Base-by-base conservation (phyloP, 2,797 vertebrate genomes). In the Gorsachius magnificus region DNA sequence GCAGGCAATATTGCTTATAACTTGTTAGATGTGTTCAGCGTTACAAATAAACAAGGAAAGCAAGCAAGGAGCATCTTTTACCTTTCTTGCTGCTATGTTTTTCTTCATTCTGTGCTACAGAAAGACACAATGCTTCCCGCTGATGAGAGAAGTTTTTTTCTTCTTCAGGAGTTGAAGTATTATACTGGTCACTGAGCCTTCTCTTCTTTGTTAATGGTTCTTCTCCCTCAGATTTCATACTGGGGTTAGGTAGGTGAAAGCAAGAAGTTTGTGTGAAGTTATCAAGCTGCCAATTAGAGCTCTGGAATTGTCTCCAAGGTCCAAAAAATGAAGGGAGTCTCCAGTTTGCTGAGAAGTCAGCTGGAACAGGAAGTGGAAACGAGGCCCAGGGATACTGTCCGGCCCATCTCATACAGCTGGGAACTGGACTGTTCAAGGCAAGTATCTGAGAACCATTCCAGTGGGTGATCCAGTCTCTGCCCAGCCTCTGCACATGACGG, bases 171-270 rank as follows among this genome's bases (percentile, higher is more conserved):
- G 53, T 0, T 89, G 71, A 81, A 84, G 50, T 17, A 76, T 66
- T 94, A 29, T 95, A 96, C 94, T 98, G 98, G 31, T 75, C 80
- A 56, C 97, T 94, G 71, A 95, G 96, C 94, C 97, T 99, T 91
- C 98, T 98, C 81, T 98, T 98, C 96, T 99, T 99, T 58, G 93
- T 93, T 24, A 98, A 94, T 35, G 98, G 99, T 53, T 98, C 98
- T 89, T 96, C 97, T 85, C 96, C 97, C 82, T 98, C 97, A 69
- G 91, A 95, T 92, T 97, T 97, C 98, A 99, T 99, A 82, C 95
- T 96, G 91, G 95, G 92, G 79, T 94, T 89, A 93, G 97, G 98
- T 4, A 98, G 93, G 75, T 98, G 98, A 94, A 98, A 85, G 64
- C 94, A 96, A 89, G 96, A 97, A 69, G 95, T 96, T 78, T 82